phyloP scores from a whole-genome alignment of 2,113 vertebrate genomes.

The Nicator chloris region DNA sequence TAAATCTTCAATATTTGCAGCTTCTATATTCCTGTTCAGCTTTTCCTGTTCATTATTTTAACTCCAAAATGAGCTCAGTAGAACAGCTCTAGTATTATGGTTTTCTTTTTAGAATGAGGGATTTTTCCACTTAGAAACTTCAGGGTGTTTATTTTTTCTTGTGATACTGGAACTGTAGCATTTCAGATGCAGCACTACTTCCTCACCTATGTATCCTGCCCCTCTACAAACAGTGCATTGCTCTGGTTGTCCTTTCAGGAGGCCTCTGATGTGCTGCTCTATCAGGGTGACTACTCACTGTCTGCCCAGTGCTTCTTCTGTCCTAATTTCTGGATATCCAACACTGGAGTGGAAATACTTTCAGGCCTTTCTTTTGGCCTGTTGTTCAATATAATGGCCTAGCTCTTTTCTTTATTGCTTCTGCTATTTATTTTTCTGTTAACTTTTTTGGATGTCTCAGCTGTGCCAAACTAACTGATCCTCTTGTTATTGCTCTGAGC shows the following conservation, averaged over 20 bases:
- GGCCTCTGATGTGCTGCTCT: neutral
- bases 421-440: neutral
- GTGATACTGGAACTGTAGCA: neutral
- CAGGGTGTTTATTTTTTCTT: neutral
- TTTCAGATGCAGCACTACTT: neutral
- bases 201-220: neutral
- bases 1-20: neutral
- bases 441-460: neutral
- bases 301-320: neutral
- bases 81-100: neutral
- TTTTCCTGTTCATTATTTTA: neutral
- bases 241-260: neutral
- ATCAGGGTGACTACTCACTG: too few species aligned
- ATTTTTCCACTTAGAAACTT: neutral
- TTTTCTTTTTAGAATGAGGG: neutral
- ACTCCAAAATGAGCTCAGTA: neutral
- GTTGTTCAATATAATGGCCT: neutral
- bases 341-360: neutral
- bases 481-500: neutral
- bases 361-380: neutral
- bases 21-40: neutral
- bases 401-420: neutral
- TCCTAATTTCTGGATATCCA: neutral
- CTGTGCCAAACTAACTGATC: neutral
- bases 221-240: too few species aligned